Conservation (phyloP, 2,113 vertebrate species). For the Bagarius yarrelli region DNA sequence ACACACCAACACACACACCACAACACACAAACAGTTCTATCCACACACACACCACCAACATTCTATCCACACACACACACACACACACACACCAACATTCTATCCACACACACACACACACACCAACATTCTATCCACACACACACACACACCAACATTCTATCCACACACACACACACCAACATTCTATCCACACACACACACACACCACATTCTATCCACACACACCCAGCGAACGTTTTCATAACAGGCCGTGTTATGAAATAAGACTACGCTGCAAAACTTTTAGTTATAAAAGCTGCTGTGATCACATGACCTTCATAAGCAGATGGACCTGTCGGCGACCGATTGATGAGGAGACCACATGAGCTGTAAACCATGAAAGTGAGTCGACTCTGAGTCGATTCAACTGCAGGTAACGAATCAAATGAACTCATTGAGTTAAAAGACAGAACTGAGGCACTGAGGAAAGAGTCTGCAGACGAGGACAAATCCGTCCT, state of each 20-base stretch:
- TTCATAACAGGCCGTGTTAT: too few relatives aligned
- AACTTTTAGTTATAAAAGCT: neutral
- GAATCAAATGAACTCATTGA: neutral
- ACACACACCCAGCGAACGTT: neutral
- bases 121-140: too few relatives aligned
- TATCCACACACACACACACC: neutral
- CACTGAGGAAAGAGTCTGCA: neutral
- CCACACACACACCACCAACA: neutral
- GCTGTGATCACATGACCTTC: neutral
- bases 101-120: neutral
- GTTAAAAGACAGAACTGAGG: neutral
- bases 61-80: too few relatives aligned
- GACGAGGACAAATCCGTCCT: too few relatives aligned
- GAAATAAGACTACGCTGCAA: neutral
- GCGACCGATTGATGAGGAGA: too few relatives aligned
- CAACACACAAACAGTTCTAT: neutral
- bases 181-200: too few relatives aligned
- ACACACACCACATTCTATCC: too few relatives aligned
- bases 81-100: too few relatives aligned
- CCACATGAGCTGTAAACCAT: too few relatives aligned
- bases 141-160: too few relatives aligned
- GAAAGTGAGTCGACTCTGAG: neutral
- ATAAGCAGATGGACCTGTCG: neutral
- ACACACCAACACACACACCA: too few relatives aligned
- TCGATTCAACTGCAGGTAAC: neutral